Percentiles rank a stretch among this genome's conserved stretches.
Conservation (phyloP, 2,888 invertebrate species). For the Heliconius cydno region DNA sequence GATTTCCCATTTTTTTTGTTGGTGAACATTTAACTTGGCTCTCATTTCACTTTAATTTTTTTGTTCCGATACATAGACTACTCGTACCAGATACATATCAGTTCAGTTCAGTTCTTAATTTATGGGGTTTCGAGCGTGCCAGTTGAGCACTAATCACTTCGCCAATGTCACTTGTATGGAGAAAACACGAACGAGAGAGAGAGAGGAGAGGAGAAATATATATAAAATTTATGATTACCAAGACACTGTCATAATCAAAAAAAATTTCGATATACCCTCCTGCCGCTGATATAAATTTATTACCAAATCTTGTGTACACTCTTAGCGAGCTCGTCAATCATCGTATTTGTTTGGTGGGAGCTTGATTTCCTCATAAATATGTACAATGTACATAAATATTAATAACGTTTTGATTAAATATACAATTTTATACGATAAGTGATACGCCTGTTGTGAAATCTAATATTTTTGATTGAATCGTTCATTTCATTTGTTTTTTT, state of each 20-base stretch:
- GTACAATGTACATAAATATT: constrained; percentile 25
- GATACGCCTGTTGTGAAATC: not conserved
- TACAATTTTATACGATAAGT: not conserved
- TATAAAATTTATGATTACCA: not conserved
- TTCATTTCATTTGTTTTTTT: not conserved
- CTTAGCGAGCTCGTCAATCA: constrained; percentile 33
- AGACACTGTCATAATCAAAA: not conserved
- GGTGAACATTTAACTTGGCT: no score
- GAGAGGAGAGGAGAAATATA: no score
- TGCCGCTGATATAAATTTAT: not conserved
- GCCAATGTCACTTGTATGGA: no score
- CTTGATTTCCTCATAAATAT: constrained; percentile 20
- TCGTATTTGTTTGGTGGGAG: constrained; percentile 27
- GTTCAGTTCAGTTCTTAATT: no score
- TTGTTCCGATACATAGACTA: no score
- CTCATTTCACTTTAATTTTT: no score
- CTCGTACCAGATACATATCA: no score
- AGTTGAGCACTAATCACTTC: no score
- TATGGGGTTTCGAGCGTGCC: no score
- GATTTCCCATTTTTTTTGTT: no score
- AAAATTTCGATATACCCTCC: not conserved
- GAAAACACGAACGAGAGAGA: no score
- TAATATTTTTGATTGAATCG: not conserved
- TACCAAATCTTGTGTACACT: constrained; percentile 8
- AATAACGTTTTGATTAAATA: constrained; percentile 2